Percentiles rank a stretch among this genome's conserved stretches.
Conservation (phyloP, 2,113 vertebrate genomes). For the Ancistrus triradiatus region DNA sequence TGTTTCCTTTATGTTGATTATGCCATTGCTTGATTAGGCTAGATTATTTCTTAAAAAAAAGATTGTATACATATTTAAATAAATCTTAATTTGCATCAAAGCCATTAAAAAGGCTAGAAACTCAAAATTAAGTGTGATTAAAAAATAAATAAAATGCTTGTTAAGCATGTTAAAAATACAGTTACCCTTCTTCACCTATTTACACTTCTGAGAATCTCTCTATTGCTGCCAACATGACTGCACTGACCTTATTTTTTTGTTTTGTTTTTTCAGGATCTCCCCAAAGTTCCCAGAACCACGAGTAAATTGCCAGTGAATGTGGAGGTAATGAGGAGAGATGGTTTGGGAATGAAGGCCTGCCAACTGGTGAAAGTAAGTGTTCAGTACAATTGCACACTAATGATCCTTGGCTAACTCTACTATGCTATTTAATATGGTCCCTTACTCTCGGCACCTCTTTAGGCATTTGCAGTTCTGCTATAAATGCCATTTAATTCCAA, state of each 20-base stretch:
- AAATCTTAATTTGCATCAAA: too few relatives aligned
- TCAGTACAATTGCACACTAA: slow-evolving; percentile 53
- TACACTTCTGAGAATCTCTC: too few relatives aligned
- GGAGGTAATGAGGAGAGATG: slow-evolving; percentile 63
- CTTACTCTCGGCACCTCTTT: slow-evolving; percentile 36
- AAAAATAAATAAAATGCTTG: too few relatives aligned
- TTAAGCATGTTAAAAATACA: too few relatives aligned
- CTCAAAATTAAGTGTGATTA: too few relatives aligned
- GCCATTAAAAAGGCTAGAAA: too few relatives aligned
- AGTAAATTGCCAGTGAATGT: slow-evolving; percentile 61
- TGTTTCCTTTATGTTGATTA: too few relatives aligned
- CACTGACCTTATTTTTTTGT: slow-evolving; percentile 9
- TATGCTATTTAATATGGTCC: slow-evolving; percentile 48
- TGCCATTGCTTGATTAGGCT: too few relatives aligned
- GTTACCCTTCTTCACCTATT: too few relatives aligned
- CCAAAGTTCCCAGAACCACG: slow-evolving; percentile 68
- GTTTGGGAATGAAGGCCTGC: slow-evolving; percentile 56
- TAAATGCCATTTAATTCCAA: slow-evolving; percentile 22
- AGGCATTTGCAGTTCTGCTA: slow-evolving; percentile 29
- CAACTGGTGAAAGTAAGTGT: slow-evolving; percentile 70
- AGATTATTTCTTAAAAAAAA: too few relatives aligned
- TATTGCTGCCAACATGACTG: not conserved
- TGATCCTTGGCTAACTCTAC: slow-evolving; percentile 48
- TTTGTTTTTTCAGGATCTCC: slow-evolving; percentile 63
- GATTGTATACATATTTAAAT: too few relatives aligned